Base-by-base conservation (phyloP, 2,797 vertebrate species). In the Amazona ochrocephala region DNA sequence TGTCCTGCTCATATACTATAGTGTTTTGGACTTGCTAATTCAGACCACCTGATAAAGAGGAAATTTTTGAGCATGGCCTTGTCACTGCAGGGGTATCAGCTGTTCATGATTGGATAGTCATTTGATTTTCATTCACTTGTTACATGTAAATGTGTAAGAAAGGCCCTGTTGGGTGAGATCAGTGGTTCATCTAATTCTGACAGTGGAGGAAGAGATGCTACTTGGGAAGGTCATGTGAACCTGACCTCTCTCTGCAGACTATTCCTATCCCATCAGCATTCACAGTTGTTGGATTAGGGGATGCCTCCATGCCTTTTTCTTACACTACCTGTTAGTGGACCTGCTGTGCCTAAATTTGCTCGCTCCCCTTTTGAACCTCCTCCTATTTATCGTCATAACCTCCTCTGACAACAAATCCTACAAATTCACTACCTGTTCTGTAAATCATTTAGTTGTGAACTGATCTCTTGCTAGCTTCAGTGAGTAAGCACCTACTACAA, bases 101-200 rank as follows among this genome's bases (percentile, higher is more conserved):
- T 85, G 6, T 54, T 87, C 7, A 4, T 17, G 11, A 47, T 26
- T 74, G 1, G 42, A 27, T 82, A 29, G 8, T 54, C 0, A 0
- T 75, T 87, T 89, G 30, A 64, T 60, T 91, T 87, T 56, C 67
- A 27, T 68, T 85, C 23, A 76, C 53, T 71, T 39, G 17, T 42
- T 80, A 39, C 8, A 8, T 15, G 6, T 54, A 6, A 48, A 87
- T 79, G 21, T 0, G 0, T 27, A 45, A 83, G 45, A 39, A 82
- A 4, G 8, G 6, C 29, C 15, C 80, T 41, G 13, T 18, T 84
- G 48, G 24, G 51, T 68, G 64, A 44, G 14, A 29, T 56, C 24
- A n/a, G 21, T 48, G 39, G 23, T 73, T 23, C 9, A 8, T 37
- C 15, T n/a, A 50, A 18, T 5, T 15, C 53, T 68, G 30, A 21